Conservation (phyloP, 1,140 invertebrate species). For the Aporrectodea caliginosa region DNA sequence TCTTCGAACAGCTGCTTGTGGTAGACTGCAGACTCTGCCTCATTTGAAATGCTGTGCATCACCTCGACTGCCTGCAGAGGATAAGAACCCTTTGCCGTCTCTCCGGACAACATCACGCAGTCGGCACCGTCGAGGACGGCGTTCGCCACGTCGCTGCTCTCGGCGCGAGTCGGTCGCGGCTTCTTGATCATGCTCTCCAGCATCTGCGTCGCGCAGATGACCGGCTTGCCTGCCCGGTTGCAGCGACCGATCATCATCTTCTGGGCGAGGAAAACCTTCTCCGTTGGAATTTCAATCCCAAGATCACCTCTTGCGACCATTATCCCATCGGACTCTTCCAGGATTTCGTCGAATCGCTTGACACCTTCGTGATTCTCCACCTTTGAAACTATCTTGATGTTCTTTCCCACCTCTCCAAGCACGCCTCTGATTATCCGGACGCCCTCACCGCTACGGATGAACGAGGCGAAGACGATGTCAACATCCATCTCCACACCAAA, state of each 20-base stretch:
- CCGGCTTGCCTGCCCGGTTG: no score
- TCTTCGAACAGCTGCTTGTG: slow-evolving; percentile 88
- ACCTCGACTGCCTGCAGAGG: slow-evolving; percentile 59
- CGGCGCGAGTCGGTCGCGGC: slow-evolving; percentile 89
- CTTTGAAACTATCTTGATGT: slow-evolving; percentile 92
- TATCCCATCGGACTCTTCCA: slow-evolving; percentile 86
- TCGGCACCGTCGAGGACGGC: slow-evolving; percentile 95
- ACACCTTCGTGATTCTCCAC: slow-evolving; percentile 97
- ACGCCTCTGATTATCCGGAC: slow-evolving; percentile 79
- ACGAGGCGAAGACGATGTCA: slow-evolving; percentile 98
- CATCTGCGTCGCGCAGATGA: slow-evolving; percentile 96
- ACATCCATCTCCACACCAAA: slow-evolving; percentile 86
- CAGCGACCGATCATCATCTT: no score
- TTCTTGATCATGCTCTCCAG: slow-evolving; percentile 97
- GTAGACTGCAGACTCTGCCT: slow-evolving; percentile 96
- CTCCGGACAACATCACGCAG: slow-evolving; percentile 96
- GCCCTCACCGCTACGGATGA: slow-evolving; percentile 87
- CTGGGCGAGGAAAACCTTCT: no score
- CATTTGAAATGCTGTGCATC: slow-evolving; percentile 74
- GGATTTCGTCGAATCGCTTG: slow-evolving; percentile 88
- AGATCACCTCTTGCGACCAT: slow-evolving; percentile 96
- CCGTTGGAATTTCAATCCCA: slow-evolving; percentile 94
- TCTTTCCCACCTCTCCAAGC: slow-evolving; percentile 84
- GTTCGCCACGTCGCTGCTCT: slow-evolving; percentile 95
- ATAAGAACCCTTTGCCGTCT: slow-evolving; percentile 95